Conservation (phyloP, 2,888 invertebrate genomes). For the Aspidiotus destructor region DNA sequence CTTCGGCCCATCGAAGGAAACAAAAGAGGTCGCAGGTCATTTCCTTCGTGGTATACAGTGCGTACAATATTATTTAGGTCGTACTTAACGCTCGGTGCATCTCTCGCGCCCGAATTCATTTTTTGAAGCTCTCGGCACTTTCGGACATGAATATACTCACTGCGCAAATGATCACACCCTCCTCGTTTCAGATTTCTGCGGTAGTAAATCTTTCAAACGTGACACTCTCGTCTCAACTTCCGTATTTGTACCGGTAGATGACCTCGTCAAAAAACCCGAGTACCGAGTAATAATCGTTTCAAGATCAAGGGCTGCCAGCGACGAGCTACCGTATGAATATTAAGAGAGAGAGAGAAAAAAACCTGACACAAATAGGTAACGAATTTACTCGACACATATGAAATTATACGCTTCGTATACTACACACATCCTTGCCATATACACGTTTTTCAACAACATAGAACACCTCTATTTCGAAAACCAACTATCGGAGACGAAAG, state of each 20-base stretch:
- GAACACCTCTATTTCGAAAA: no score
- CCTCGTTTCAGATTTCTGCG: background rate
- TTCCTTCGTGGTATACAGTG: background rate
- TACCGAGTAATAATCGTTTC: background rate
- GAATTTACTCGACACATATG: no score
- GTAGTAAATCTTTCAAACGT: background rate
- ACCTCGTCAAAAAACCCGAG: background rate
- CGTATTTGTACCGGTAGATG: background rate
- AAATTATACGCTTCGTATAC: no score
- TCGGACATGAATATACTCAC: background rate
- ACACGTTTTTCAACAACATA: no score
- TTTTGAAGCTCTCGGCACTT: background rate
- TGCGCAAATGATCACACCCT: background rate
- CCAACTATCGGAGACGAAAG: no score
- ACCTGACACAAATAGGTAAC: no score
- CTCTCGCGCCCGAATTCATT: background rate
- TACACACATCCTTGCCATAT: no score
- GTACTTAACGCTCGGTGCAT: conserved; percentile 1
- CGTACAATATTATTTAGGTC: background rate
- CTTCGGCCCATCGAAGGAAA: background rate
- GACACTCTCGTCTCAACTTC: background rate
- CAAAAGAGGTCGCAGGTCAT: conserved; percentile 4
- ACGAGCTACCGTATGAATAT: no score
- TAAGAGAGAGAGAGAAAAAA: no score
- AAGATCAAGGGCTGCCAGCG: background rate